A percentile compares a stretch with the other conserved stretches of the same genome.
Evolutionary conservation across 2,113 vertebrate species (phyloP).

Genomic region (Protomyctophum bolini): DNA sequence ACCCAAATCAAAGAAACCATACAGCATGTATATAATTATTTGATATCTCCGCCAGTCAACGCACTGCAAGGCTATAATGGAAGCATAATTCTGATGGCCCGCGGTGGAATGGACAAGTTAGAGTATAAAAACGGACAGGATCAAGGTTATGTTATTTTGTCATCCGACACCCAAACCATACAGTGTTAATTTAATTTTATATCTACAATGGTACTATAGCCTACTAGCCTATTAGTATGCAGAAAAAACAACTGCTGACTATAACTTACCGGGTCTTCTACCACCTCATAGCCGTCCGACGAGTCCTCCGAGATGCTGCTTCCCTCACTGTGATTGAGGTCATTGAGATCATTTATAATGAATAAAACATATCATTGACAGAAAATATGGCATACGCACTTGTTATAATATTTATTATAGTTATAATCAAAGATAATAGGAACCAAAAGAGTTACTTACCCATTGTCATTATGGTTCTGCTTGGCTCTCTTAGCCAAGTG

Average conservation of each 20-base stretch:
- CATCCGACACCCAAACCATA: too few species aligned
- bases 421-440: neutral
- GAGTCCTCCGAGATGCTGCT: constrained; percentile 76
- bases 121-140: too few species aligned
- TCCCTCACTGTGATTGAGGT: constrained; percentile 61
- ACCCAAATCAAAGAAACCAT: too few species aligned
- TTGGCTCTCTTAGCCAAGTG: constrained; percentile 88
- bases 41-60: too few species aligned
- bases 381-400: neutral
- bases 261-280: constrained; percentile 80
- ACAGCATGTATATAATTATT: too few species aligned
- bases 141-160: too few species aligned
- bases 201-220: too few species aligned
- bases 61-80: too few species aligned
- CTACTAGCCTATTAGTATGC: too few species aligned
- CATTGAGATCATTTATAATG: neutral
- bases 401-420: neutral
- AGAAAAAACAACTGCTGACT: neutral
- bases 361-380: neutral
- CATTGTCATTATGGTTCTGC: constrained; percentile 69
- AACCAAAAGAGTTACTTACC: constrained; percentile 73
- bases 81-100: too few species aligned
- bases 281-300: constrained; percentile 80
- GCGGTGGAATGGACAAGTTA: too few species aligned
- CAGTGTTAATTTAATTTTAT: too few species aligned